These are phyloP conservation scores for Pseudomyrmex gracilis DNA, from an alignment of 1,140 invertebrate genomes.

Conservation along the genomic window DNA sequence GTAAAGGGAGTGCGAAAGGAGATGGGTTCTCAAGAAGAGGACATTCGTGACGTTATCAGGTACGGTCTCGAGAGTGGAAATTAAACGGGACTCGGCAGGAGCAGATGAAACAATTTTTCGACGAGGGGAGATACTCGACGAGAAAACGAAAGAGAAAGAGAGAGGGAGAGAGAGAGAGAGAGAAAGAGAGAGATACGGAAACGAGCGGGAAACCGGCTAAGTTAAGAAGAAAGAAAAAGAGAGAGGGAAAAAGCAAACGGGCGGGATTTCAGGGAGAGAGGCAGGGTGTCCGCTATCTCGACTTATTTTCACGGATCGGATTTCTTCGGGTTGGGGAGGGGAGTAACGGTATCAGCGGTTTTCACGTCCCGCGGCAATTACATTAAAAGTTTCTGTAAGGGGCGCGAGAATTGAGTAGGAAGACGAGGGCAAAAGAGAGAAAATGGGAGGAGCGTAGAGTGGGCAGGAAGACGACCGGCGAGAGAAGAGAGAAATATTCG, in stretches of 20 bases:
- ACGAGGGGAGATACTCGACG: neutral
- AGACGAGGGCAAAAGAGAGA: slow-evolving; percentile 67
- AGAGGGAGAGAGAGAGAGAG: neutral
- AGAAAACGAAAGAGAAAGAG: neutral
- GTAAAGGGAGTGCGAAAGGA: slow-evolving; percentile 42
- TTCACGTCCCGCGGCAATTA: slow-evolving; percentile 78
- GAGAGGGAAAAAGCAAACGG: slow-evolving; percentile 57
- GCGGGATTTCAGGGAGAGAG: slow-evolving; percentile 67
- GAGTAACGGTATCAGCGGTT: slow-evolving; percentile 77
- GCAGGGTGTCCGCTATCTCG: slow-evolving; percentile 69
- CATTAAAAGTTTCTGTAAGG: slow-evolving; percentile 79
- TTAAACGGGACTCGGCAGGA: slow-evolving; percentile 62
- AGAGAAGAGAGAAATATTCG: slow-evolving; percentile 61
- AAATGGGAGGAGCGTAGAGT: slow-evolving; percentile 40
- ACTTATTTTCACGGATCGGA: slow-evolving; percentile 76
- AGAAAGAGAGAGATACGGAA: neutral
- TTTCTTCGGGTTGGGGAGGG: slow-evolving; percentile 62
- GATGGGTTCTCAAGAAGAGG: slow-evolving; percentile 34
- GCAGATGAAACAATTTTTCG: slow-evolving; percentile 73
- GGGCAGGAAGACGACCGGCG: neutral
- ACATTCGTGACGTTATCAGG: slow-evolving; percentile 49
- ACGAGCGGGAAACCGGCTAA: slow-evolving; percentile 22
- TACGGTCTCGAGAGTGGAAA: slow-evolving; percentile 62
- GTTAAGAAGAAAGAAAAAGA: no score
- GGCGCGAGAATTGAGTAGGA: slow-evolving; percentile 72